A percentile compares a stretch with the other conserved stretches of the same genome.
phyloP scores from a whole-genome alignment of 2,888 invertebrate species.

The Camptogramma bilineatum region DNA sequence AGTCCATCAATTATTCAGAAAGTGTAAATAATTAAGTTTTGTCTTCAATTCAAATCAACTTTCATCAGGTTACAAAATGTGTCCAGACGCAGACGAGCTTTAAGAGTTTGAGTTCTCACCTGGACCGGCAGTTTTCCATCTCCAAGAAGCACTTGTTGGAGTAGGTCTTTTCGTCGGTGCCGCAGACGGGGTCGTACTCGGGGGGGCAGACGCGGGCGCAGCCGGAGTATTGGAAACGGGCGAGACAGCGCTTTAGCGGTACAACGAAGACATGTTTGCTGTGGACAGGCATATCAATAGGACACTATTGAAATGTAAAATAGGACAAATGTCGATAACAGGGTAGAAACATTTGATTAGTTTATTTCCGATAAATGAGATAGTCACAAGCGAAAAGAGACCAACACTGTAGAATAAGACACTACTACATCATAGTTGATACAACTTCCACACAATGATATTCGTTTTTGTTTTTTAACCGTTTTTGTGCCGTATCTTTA shows the following conservation, averaged over 20 bases:
- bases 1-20: no score
- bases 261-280: constrained; percentile 96
- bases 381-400: no score
- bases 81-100: no score
- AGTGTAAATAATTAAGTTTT: no score
- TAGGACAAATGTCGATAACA: background rate
- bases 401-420: no score
- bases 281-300: constrained; percentile 39
- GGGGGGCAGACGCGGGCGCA: constrained; percentile 94
- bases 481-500: no score
- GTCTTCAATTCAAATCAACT: no score
- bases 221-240: constrained; percentile 94
- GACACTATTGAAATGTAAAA: background rate
- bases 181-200: constrained; percentile 96
- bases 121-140: constrained; percentile 95
- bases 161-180: constrained; percentile 96
- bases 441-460: no score
- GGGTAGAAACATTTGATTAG: constrained; percentile 19
- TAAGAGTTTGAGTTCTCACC: constrained; percentile 69
- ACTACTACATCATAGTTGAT: no score
- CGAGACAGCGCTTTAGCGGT: constrained; percentile 94
- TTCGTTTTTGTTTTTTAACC: no score
- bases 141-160: constrained; percentile 96
- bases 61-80: no score
- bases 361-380: no score